phyloP scores from a whole-genome alignment of 2,113 vertebrate genomes.

The Tautogolabrus adspersus region DNA sequence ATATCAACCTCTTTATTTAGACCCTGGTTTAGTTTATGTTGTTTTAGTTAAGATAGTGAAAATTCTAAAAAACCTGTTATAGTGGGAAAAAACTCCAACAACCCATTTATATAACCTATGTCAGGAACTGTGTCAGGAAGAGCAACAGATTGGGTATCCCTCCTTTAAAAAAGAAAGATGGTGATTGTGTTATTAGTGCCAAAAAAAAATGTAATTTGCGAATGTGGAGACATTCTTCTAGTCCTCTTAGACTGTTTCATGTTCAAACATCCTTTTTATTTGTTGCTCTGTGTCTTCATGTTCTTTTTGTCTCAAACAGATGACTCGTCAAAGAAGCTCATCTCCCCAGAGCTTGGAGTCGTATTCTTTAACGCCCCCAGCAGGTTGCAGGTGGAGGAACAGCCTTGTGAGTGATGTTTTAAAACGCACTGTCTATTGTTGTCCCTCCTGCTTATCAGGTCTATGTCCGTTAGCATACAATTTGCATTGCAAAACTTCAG shows the following conservation, averaged over 20 bases:
- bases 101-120: too few relatives aligned
- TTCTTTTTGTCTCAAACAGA: slow-evolving; percentile 69
- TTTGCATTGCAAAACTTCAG: not conserved
- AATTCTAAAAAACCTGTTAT: too few relatives aligned
- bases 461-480: not conserved
- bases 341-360: slow-evolving; percentile 93
- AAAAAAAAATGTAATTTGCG: not conserved
- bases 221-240: not conserved
- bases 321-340: slow-evolving; percentile 88
- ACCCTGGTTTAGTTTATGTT: too few relatives aligned
- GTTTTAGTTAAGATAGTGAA: too few relatives aligned
- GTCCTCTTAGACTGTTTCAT: not conserved
- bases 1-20: too few relatives aligned
- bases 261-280: not conserved
- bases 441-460: not conserved
- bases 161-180: too few relatives aligned
- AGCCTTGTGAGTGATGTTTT: slow-evolving; percentile 63
- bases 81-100: too few relatives aligned
- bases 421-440: not conserved
- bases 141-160: not conserved
- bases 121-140: not conserved
- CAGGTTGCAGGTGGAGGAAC: slow-evolving; percentile 75
- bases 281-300: not conserved
- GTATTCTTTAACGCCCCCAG: slow-evolving; percentile 92
- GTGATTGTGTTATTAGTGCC: not conserved